A percentile compares a stretch with the other conserved stretches of the same genome.
Conservation (phyloP, 2,888 invertebrate genomes). For the Stictocephala bisonia region DNA sequence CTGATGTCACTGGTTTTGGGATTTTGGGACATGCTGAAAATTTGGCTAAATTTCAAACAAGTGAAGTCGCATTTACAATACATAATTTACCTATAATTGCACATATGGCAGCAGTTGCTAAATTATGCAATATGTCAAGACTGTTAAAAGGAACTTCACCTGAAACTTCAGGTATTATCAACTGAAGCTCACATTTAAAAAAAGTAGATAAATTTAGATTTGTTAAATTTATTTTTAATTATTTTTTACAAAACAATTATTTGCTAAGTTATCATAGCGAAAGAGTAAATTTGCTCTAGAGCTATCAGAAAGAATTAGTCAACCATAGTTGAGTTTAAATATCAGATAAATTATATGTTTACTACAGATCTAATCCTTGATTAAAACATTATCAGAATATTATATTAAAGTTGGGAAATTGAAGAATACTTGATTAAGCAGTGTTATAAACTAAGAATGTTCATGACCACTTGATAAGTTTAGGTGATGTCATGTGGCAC, state of each 20-base stretch:
- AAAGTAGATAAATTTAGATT: not conserved
- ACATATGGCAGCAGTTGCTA: conserved; percentile 87
- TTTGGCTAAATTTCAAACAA: conserved; percentile 85
- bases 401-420: too few species aligned
- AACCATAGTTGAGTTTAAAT: too few species aligned
- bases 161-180: conserved; percentile 73
- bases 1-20: conserved; percentile 89
- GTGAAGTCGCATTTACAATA: conserved; percentile 88
- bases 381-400: too few species aligned
- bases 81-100: conserved; percentile 89
- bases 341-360: too few species aligned
- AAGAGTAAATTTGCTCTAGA: not conserved
- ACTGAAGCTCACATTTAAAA: too few species aligned
- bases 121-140: conserved; percentile 86
- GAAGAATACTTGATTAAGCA: too few species aligned
- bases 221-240: not conserved
- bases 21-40: conserved; percentile 86
- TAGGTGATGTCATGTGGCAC: too few species aligned
- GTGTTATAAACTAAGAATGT: too few species aligned
- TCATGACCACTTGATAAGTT: too few species aligned
- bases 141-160: conserved; percentile 84
- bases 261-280: not conserved
- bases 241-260: not conserved
- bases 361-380: too few species aligned
- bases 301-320: too few species aligned